A percentile compares a stretch with the other conserved stretches of the same genome.
Evolutionary conservation across 2,888 invertebrate species (phyloP).

Genomic region (Podabrus alpinus): DNA sequence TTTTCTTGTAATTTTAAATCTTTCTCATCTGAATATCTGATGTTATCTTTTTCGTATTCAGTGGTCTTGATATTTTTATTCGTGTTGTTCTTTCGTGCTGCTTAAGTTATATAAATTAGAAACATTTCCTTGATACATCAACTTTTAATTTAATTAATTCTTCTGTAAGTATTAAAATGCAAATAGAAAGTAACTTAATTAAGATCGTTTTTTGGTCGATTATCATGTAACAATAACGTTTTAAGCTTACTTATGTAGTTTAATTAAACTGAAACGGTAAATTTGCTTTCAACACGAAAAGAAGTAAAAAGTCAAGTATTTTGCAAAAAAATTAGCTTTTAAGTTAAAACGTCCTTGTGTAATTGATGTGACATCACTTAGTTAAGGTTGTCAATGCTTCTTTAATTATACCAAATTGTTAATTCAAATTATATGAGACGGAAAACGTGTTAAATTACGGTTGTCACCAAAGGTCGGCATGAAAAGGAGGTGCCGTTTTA

Average conservation of each 20-base stretch:
- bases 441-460: conserved; percentile 16
- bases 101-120: neutral
- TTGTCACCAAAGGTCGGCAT: conserved; percentile 12
- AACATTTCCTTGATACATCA: neutral
- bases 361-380: conserved; percentile 9
- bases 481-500: conserved; percentile 1
- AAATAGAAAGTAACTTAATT: neutral
- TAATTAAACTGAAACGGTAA: neutral
- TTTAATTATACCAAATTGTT: conserved; percentile 13
- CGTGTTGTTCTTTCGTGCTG: no score
- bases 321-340: conserved; percentile 4
- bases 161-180: neutral
- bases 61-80: neutral
- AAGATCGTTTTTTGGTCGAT: neutral
- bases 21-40: neutral
- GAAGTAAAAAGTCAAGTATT: neutral
- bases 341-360: conserved; percentile 11
- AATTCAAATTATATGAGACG: conserved; percentile 12
- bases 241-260: neutral
- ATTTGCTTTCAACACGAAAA: neutral
- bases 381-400: conserved; percentile 12
- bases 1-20: neutral
- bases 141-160: neutral
- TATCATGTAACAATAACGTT: neutral
- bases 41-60: neutral